phyloP scores from a whole-genome alignment of 2,797 vertebrate species.

The Chloroceryle amazona region DNA sequence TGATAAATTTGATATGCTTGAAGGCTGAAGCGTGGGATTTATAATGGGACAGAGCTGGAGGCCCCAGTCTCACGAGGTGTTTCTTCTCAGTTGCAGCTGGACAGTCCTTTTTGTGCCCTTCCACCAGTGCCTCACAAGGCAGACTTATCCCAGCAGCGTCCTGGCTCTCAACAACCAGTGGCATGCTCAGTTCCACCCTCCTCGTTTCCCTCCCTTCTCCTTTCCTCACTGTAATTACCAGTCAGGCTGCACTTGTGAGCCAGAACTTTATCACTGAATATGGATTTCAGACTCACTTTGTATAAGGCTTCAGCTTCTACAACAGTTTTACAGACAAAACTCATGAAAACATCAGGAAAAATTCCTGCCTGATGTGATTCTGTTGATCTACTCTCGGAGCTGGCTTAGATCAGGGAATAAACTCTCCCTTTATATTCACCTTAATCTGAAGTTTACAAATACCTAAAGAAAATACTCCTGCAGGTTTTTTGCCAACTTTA shows the following conservation, averaged over 20 bases:
- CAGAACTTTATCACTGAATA: not conserved
- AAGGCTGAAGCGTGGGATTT: not conserved
- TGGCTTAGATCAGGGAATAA: not conserved
- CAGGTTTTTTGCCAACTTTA: not conserved
- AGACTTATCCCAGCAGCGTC: not conserved
- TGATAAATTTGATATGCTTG: not conserved
- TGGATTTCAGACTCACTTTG: not conserved
- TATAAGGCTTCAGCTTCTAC: not conserved
- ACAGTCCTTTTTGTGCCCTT: not conserved
- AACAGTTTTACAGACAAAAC: not conserved
- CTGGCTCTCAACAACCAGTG: not conserved
- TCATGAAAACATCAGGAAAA: not conserved
- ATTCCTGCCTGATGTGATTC: not conserved
- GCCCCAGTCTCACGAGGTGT: not conserved
- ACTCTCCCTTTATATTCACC: not conserved
- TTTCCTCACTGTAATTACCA: not conserved
- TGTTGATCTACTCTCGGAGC: not conserved
- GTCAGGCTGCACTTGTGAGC: not conserved
- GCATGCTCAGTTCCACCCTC: not conserved
- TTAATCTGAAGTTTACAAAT: not conserved
- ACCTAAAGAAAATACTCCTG: not conserved
- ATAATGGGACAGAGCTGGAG: not conserved
- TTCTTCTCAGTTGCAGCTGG: not conserved
- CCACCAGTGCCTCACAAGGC: not conserved
- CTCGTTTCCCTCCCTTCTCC: not conserved